Evolutionary conservation across 2,113 vertebrate genomes (phyloP).

Genomic region (Pollachius pollachius): DNA sequence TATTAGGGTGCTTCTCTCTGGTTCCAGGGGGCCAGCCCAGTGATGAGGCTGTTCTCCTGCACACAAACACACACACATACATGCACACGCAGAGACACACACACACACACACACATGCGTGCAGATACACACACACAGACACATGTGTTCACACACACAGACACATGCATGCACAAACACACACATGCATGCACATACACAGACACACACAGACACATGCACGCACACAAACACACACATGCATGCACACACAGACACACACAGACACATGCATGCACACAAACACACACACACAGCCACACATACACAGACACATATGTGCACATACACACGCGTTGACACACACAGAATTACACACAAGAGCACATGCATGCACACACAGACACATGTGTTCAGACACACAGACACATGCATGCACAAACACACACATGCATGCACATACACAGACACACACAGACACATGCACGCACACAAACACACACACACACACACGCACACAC

Average conservation of each 20-base stretch:
- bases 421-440: conserved; percentile 11
- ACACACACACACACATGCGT: background rate
- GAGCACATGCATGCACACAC: background rate
- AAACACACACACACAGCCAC: background rate
- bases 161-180: conserved; percentile 22
- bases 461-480: conserved; percentile 3
- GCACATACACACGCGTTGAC: background rate
- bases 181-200: no score
- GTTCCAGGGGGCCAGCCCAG: no score
- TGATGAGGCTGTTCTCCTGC: background rate
- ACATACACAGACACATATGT: background rate
- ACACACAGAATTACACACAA: no score
- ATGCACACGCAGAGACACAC: no score
- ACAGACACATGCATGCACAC: no score
- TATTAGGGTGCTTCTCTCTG: no score
- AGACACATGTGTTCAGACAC: background rate
- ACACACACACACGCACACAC: background rate
- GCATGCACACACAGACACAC: no score
- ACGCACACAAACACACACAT: no score
- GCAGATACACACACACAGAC: conserved; percentile 17
- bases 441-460: conserved; percentile 4
- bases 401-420: background rate
- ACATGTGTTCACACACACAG: conserved; percentile 13
- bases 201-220: no score
- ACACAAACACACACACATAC: background rate